Base-by-base conservation (phyloP, 2,888 invertebrate species). In the Chrysina gloriosa region DNA sequence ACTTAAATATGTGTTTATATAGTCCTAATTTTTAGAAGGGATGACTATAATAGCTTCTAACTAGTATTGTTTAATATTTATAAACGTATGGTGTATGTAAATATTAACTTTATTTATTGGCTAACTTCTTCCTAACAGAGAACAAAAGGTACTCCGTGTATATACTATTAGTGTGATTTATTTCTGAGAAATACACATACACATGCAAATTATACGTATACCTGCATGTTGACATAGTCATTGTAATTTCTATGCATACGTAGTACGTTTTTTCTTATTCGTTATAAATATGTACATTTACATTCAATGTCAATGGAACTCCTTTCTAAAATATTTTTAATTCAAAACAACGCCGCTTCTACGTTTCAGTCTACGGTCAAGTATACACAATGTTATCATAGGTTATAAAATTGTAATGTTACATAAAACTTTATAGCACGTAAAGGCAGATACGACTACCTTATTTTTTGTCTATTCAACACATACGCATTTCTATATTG, bases 261-360 rank as follows among this genome's bases (percentile, higher is more conserved):
- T 16, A 52, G 58, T 50, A 14, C 11, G 9, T 39, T 25, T 27
- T 50, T 50, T 50, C 48, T 50, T 58, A 27, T 39, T 42, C 25
- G 58, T 11, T 42, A 25, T 42, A 58, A 58, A 58, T 58, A 42
- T n/a, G n/a, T n/a, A n/a, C 39, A 65, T 54, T 65, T 52, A 34
- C 56, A 47, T 56, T 66, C 65, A 66, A 56, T 66, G 65, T 58
- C 65, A 66, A 66, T 66, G 65, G 31, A 66, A 65, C 65, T 52
- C 56, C 65, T 66, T 66, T 66, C 65, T 66, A 66, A 66, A 64
- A 54, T 42, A 42, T 42, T 56, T 47, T 58, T 42, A 39, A 58
- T 58, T 42, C 42, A 14, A 58, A 42, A 39, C 14, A 58, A 23
- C 42, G 42, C 58, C 23, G 23, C 19, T 56, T 56, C 27, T 58